phyloP scores from a whole-genome alignment of 2,888 invertebrate genomes.

The Pelosia muscerda region DNA sequence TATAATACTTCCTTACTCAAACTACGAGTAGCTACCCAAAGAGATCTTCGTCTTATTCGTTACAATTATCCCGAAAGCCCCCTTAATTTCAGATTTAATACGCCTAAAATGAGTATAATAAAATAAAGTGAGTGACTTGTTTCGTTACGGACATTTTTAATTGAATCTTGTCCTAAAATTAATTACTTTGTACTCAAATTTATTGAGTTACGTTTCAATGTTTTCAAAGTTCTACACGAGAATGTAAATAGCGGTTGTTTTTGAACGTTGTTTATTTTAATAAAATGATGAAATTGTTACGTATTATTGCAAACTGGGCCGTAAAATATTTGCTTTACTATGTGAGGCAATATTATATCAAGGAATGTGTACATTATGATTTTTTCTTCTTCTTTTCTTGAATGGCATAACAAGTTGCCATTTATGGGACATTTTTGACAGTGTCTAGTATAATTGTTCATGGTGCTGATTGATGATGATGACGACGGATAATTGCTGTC shows the following conservation, averaged over 20 bases:
- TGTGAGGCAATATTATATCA: neutral
- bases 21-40: no score
- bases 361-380: neutral
- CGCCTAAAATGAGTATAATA: slow-evolving; percentile 1
- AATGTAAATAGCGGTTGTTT: slow-evolving; percentile 13
- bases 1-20: no score
- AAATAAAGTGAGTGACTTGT: slow-evolving; percentile 6
- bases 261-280: slow-evolving; percentile 9
- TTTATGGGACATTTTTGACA: no score
- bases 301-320: neutral
- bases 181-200: slow-evolving; percentile 28
- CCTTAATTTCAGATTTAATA: neutral
- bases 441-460: no score
- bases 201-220: slow-evolving; percentile 11
- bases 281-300: neutral
- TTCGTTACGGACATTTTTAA: slow-evolving; percentile 16
- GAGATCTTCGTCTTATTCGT: no score
- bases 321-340: slow-evolving; percentile 9
- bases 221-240: neutral
- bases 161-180: slow-evolving; percentile 27
- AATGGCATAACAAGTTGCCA: no score
- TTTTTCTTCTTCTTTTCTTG: no score
- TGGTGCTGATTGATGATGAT: no score
- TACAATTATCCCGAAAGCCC: neutral
- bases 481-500: no score